Percentiles rank a stretch among this genome's conserved stretches.
phyloP scores from a whole-genome alignment of 2,113 vertebrate genomes.

The Lepus timidus region DNA sequence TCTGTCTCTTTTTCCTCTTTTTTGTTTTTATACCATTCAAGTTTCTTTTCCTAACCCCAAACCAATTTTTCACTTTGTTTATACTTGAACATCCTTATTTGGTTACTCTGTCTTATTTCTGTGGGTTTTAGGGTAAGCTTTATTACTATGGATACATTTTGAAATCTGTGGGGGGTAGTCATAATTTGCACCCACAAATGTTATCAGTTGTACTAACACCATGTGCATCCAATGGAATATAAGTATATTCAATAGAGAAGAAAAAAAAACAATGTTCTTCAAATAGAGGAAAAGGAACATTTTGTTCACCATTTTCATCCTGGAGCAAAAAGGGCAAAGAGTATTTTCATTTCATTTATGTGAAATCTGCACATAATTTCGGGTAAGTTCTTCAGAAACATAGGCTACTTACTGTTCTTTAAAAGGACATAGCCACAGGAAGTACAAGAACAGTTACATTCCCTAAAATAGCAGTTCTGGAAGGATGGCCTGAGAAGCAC shows the following conservation, averaged over 20 bases:
- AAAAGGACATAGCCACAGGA: constrained; percentile 52
- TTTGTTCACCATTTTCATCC: constrained; percentile 47
- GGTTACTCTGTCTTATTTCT: not conserved
- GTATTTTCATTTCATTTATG: constrained; percentile 52
- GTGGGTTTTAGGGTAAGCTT: not conserved
- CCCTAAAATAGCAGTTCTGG: not conserved
- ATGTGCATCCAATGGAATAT: not conserved
- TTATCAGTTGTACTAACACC: not conserved
- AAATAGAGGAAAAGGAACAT: not conserved
- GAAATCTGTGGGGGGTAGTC: not conserved
- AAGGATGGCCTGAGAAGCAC: not conserved
- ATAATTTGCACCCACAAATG: not conserved
- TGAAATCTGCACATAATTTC: constrained; percentile 54
- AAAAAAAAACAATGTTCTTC: constrained; percentile 20
- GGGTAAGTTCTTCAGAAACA: constrained; percentile 55
- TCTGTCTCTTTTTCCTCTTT: not conserved
- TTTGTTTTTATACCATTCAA: not conserved
- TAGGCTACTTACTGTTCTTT: constrained; percentile 31
- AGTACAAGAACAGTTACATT: constrained; percentile 40
- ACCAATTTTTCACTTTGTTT: not conserved
- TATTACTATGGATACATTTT: not conserved
- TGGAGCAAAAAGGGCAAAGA: constrained; percentile 49
- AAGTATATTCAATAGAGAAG: constrained; percentile 15
- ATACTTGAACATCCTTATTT: not conserved
- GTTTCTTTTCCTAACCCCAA: not conserved